Evolutionary conservation across 1,140 invertebrate genomes (phyloP).

Genomic region (Penaeus vannamei): DNA sequence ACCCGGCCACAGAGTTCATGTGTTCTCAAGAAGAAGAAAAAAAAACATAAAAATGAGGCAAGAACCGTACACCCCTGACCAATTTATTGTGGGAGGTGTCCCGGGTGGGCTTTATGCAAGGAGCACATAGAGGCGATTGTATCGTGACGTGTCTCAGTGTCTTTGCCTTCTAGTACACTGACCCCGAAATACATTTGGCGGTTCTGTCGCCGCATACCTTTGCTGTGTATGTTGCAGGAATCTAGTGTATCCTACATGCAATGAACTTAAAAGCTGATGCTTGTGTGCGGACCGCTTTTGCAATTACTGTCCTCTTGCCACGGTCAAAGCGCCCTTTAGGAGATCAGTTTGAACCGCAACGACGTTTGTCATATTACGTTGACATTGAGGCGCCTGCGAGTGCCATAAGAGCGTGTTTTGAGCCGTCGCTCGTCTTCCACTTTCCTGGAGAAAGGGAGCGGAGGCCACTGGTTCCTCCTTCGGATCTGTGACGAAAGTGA

Average conservation of each 20-base stretch:
- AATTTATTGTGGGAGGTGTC: conserved; percentile 43
- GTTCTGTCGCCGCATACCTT: not conserved
- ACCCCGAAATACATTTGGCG: conserved; percentile 62
- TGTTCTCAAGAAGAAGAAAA: conserved; percentile 38
- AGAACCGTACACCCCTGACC: conserved; percentile 64
- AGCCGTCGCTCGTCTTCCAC: not conserved
- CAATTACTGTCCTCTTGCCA: too few species aligned
- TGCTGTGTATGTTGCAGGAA: too few species aligned
- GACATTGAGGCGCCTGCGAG: conserved; percentile 1
- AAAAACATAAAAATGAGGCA: conserved; percentile 52
- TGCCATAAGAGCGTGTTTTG: conserved; percentile 14
- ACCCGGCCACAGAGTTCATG: conserved; percentile 6
- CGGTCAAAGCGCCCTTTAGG: too few species aligned
- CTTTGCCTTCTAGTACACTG: conserved; percentile 63
- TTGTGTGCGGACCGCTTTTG: too few species aligned
- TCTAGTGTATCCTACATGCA: too few species aligned
- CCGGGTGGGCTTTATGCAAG: not conserved
- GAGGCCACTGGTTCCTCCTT: not conserved
- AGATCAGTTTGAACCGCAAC: too few species aligned
- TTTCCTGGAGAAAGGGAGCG: not conserved
- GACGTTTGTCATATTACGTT: not conserved
- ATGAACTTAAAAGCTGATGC: too few species aligned
- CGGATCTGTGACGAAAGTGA: conserved; percentile 51
- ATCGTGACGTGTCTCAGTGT: not conserved
- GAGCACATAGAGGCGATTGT: conserved; percentile 32